Percentiles rank a stretch among this genome's conserved stretches.
Conservation (phyloP, 1,140 invertebrate genomes). For the Dolichoris vasculosae region DNA sequence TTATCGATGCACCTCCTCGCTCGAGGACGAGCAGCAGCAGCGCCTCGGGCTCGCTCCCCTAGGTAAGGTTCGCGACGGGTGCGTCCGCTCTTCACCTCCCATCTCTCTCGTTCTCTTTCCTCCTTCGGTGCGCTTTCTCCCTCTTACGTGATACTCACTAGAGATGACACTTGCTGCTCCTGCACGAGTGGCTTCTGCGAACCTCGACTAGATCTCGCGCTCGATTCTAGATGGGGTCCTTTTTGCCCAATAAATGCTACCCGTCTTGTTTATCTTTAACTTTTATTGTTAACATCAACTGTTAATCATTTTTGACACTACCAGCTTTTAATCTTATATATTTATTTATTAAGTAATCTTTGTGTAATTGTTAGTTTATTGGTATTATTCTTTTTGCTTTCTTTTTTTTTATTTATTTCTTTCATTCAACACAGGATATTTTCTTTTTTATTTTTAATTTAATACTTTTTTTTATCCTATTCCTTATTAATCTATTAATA, state of each 20-base stretch:
- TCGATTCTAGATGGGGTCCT: background rate
- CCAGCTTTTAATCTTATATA: background rate
- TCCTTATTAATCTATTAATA: background rate
- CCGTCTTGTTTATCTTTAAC: background rate
- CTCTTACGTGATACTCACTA: background rate
- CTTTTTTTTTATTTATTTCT: background rate
- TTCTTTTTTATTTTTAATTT: background rate
- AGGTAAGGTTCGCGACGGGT: background rate
- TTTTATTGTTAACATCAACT: background rate
- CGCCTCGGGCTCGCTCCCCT: background rate
- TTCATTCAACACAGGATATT: background rate
- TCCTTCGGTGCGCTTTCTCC: background rate
- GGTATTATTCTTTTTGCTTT: too few species aligned
- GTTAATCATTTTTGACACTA: background rate
- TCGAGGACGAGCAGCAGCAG: background rate
- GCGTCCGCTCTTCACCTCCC: background rate
- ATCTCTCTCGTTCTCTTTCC: background rate
- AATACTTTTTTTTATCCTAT: background rate
- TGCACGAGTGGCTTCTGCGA: conserved; percentile 1
- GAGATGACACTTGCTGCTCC: background rate
- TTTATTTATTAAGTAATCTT: background rate
- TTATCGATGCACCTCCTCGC: conserved; percentile 11
- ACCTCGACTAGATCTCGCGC: background rate
- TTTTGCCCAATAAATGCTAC: background rate
- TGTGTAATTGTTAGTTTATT: too few species aligned